Evolutionary conservation across 2,888 invertebrate species (phyloP).

Genomic region (Apamea monoglypha): DNA sequence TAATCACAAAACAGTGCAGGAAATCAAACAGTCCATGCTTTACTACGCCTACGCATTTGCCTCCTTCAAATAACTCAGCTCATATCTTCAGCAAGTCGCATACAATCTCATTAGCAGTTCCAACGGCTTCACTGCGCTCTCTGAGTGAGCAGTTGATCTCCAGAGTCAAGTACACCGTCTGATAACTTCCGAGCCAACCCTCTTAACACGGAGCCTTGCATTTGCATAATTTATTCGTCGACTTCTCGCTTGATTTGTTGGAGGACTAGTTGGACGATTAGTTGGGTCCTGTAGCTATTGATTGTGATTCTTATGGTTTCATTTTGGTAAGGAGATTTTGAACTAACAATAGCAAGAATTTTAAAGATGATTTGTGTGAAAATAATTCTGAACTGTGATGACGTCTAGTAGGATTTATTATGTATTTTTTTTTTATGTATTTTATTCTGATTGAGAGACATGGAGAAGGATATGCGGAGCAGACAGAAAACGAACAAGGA

Average conservation of each 20-base stretch:
- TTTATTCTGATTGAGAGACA: background rate
- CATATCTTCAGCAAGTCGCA: constrained; percentile 53
- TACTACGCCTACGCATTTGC: background rate
- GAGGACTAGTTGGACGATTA: constrained; percentile 39
- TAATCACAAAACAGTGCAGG: background rate
- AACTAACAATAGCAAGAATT: background rate
- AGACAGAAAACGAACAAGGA: background rate
- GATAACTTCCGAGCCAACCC: constrained; percentile 70
- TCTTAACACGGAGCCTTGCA: constrained; percentile 70
- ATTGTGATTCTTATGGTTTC: constrained; percentile 29
- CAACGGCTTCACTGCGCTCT: constrained; percentile 56
- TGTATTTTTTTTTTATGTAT: no score
- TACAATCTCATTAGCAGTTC: constrained; percentile 64
- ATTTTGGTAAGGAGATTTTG: constrained; percentile 10
- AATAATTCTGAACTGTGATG: background rate
- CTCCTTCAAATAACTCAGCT: constrained; percentile 47
- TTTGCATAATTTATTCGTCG: constrained; percentile 72
- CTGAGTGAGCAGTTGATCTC: constrained; percentile 69
- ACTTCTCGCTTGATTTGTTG: constrained; percentile 67
- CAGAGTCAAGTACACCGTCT: constrained; percentile 72
- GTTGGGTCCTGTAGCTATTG: constrained; percentile 51
- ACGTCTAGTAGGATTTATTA: background rate
- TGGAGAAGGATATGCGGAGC: no score
- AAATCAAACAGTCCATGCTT: background rate
- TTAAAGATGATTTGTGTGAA: background rate